Percentiles rank a stretch among this genome's conserved stretches.
phyloP scores from a whole-genome alignment of 2,888 invertebrate genomes.

The Aporophyla nigra region DNA sequence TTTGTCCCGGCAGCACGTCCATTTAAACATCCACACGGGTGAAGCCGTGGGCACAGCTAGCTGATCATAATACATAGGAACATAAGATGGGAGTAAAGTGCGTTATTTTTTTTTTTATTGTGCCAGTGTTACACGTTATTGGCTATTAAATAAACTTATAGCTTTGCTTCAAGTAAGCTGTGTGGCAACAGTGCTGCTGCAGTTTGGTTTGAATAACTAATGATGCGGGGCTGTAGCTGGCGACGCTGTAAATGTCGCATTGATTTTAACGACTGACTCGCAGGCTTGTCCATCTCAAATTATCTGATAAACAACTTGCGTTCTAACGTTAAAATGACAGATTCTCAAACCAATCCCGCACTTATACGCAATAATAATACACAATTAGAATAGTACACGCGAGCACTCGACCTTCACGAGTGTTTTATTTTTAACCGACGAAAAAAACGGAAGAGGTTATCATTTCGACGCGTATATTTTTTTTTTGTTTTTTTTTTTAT shows the following conservation, averaged over 20 bases:
- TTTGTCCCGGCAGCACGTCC: too few species aligned
- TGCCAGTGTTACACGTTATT: background rate
- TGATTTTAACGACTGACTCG: background rate
- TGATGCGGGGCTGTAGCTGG: background rate
- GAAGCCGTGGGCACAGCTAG: too few species aligned
- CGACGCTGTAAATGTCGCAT: background rate
- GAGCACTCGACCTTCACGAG: background rate
- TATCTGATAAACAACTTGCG: background rate
- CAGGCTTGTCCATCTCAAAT: background rate
- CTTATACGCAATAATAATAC: background rate
- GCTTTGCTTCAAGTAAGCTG: background rate
- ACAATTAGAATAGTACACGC: slow-evolving; percentile 1
- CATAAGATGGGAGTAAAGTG: background rate
- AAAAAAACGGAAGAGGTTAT: too few species aligned
- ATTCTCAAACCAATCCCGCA: background rate
- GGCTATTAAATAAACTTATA: background rate
- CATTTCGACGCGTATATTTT: too few species aligned
- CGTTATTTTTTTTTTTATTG: background rate
- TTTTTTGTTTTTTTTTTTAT: too few species aligned
- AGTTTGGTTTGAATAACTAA: background rate
- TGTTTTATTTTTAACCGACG: slow-evolving; percentile 24
- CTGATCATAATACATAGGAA: background rate
- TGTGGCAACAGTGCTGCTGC: background rate
- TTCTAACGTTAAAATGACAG: too few species aligned
- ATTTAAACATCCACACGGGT: too few species aligned